phyloP scores from a whole-genome alignment of 2,888 invertebrate genomes.

The Caenorhabditis imperialis region DNA sequence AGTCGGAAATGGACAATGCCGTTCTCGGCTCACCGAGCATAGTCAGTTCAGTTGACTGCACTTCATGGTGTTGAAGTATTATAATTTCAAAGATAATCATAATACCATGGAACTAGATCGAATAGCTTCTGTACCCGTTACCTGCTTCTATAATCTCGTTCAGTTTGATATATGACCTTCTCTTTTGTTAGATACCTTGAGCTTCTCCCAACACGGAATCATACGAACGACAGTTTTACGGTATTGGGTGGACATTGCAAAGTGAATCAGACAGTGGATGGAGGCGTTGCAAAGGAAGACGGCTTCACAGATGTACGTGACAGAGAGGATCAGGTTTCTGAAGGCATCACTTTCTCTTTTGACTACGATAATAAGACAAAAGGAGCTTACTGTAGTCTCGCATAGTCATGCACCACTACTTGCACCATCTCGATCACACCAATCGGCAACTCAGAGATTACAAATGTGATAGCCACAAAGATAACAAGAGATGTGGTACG shows the following conservation, averaged over 20 bases:
- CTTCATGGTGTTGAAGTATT: no score
- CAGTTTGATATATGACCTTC: no score
- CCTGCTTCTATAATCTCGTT: no score
- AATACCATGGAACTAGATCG: no score
- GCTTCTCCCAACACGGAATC: no score
- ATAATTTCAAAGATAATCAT: no score
- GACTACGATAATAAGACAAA: not conserved
- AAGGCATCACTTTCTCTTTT: not conserved
- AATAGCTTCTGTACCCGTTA: no score
- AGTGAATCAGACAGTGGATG: not conserved
- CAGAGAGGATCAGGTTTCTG: not conserved
- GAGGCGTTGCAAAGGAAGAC: not conserved
- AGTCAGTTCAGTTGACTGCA: no score
- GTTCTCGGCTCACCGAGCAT: no score
- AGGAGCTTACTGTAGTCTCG: not conserved
- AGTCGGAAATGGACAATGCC: no score
- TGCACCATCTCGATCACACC: not conserved
- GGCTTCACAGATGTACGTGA: not conserved
- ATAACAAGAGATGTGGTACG: not conserved
- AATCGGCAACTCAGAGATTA: not conserved
- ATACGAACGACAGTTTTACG: no score
- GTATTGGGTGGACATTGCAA: not conserved
- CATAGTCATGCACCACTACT: not conserved
- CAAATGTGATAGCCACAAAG: not conserved
- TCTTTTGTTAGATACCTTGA: no score